Percentiles rank a stretch among this genome's conserved stretches.
Evolutionary conservation across 2,888 invertebrate genomes (phyloP).

Genomic region (Limnephilus marmoratus): DNA sequence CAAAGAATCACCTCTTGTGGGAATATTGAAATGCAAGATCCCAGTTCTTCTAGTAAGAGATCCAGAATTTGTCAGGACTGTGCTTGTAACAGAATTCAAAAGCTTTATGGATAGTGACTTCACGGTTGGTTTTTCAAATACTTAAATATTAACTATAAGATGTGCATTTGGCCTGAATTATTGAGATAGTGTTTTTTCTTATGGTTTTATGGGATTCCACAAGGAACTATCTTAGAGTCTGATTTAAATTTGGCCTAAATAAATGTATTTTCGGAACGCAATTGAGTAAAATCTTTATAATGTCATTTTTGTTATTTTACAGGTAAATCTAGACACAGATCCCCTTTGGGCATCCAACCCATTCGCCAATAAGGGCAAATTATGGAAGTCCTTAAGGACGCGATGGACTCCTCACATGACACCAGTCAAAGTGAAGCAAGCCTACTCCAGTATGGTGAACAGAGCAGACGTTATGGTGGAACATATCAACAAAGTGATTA

Average conservation of each 20-base stretch:
- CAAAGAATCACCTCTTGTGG: neutral
- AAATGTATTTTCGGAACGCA: neutral
- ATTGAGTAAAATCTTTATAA: neutral
- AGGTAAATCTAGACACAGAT: conserved; percentile 14
- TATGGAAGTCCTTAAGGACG: neutral
- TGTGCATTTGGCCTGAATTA: neutral
- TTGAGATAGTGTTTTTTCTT: neutral
- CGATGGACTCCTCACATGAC: conserved; percentile 4
- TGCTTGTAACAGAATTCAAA: neutral
- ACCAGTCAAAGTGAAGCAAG: neutral
- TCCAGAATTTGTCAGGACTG: neutral
- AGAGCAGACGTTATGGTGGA: neutral
- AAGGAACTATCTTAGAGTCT: neutral
- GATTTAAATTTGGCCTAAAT: neutral
- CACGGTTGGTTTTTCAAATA: neutral
- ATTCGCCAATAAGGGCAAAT: conserved; percentile 10
- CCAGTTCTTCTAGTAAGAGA: neutral
- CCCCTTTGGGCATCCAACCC: conserved; percentile 10
- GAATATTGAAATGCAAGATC: neutral
- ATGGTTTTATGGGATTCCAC: neutral
- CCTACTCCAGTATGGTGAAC: neutral
- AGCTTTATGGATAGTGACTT: conserved; percentile 21
- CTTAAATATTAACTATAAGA: neutral
- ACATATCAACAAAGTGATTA: neutral
- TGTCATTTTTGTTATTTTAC: neutral